phyloP scores from a whole-genome alignment of 2,113 vertebrate genomes.

The Lepus americanus region DNA sequence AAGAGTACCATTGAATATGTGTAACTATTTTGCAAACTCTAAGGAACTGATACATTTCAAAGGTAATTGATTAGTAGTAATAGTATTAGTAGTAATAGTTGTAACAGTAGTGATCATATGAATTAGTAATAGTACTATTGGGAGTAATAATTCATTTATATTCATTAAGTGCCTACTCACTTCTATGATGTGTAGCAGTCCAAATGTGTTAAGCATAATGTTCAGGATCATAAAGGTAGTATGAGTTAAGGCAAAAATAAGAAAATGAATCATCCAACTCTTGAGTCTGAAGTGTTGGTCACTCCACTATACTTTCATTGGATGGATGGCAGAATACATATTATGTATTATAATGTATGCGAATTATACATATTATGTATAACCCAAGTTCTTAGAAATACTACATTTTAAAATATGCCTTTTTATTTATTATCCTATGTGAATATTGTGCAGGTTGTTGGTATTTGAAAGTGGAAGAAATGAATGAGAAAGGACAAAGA shows the following conservation, averaged over 20 bases:
- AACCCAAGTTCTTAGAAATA: background rate
- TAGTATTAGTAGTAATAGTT: background rate
- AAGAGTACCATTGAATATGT: background rate
- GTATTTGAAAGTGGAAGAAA: background rate
- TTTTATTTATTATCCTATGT: background rate
- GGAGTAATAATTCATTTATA: background rate
- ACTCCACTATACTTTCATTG: background rate
- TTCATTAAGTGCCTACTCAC: background rate
- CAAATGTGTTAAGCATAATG: background rate
- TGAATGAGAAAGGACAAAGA: background rate
- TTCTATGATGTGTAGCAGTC: too few relatives aligned
- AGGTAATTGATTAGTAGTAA: background rate
- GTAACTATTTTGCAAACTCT: background rate
- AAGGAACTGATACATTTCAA: background rate
- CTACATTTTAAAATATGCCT: background rate
- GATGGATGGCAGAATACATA: too few relatives aligned
- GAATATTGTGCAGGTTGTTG: background rate
- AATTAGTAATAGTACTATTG: background rate
- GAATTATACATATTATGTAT: background rate
- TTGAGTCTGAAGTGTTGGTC: background rate
- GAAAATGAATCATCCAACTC: background rate
- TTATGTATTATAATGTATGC: too few relatives aligned
- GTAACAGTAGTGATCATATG: background rate
- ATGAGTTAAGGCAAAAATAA: background rate
- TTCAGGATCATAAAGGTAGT: background rate